Percentiles rank a stretch among this genome's conserved stretches.
These are phyloP conservation scores for Melolontha melolontha DNA, from an alignment of 2,888 invertebrate genomes.

Conservation along the genomic window DNA sequence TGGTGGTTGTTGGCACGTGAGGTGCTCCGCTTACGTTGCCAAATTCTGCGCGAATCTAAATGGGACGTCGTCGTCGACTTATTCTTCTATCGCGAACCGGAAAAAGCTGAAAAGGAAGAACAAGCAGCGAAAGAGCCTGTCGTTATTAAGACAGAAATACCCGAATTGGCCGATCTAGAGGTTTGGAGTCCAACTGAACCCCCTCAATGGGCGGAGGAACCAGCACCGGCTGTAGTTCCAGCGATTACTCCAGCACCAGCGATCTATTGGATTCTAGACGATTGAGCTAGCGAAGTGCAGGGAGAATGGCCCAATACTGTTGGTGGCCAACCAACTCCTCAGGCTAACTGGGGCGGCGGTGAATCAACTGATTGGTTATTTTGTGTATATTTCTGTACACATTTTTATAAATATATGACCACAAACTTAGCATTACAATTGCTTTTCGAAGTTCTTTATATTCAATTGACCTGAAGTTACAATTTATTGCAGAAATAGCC, in stretches of 20 bases:
- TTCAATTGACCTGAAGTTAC: too few species aligned
- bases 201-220: conserved; percentile 67
- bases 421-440: too few species aligned
- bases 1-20: conserved; percentile 99
- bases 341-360: conserved; percentile 43
- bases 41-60: conserved; percentile 89
- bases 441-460: too few species aligned
- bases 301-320: conserved; percentile 69
- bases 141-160: conserved; percentile 63
- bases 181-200: conserved; percentile 69
- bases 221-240: conserved; percentile 57
- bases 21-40: conserved; percentile 92
- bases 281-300: conserved; percentile 68
- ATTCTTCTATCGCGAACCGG: conserved; percentile 99
- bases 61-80: conserved; percentile 99
- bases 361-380: conserved; percentile 34
- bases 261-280: conserved; percentile 59
- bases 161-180: conserved; percentile 66
- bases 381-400: conserved; percentile 14
- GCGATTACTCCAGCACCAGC: conserved; percentile 61
- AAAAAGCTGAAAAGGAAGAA: conserved; percentile 97
- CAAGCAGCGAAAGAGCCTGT: conserved; percentile 84
- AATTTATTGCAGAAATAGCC: too few species aligned
- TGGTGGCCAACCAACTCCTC: conserved; percentile 54
- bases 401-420: conserved; percentile 30